These are phyloP conservation scores for Drosophila simulans DNA, from an alignment of 1,140 invertebrate genomes.

Conservation along the genomic window DNA sequence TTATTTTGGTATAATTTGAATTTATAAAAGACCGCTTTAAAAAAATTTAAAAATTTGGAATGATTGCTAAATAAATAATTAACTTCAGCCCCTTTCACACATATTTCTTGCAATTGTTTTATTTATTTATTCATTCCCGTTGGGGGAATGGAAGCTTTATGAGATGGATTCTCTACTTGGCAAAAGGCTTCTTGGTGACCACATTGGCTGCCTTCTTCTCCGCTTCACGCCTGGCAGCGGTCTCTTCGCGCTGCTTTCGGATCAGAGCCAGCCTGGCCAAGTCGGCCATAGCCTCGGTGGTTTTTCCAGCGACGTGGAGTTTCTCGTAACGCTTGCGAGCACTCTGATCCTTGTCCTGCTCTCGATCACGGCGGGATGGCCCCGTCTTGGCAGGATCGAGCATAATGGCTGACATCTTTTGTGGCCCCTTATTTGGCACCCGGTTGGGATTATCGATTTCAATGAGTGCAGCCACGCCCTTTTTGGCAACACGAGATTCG, in stretches of 20 bases:
- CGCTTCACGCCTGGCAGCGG: constrained; percentile 93
- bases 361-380: constrained; percentile 91
- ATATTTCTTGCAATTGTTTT: too few relatives aligned
- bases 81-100: too few relatives aligned
- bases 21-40: constrained; percentile 63
- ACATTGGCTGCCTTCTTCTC: constrained; percentile 88
- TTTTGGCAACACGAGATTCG: constrained; percentile 89
- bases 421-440: constrained; percentile 91
- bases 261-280: constrained; percentile 95
- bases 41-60: constrained; percentile 41
- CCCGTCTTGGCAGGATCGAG: constrained; percentile 88
- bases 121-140: background rate
- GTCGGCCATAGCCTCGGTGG: constrained; percentile 97
- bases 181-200: constrained; percentile 42
- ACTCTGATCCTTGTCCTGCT: constrained; percentile 96
- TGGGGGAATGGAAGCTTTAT: background rate
- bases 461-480: constrained; percentile 95
- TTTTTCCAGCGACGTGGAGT: constrained; percentile 96
- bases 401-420: constrained; percentile 87
- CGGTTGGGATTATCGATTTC: constrained; percentile 98
- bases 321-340: constrained; percentile 95
- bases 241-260: constrained; percentile 96
- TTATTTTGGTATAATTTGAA: constrained; percentile 64
- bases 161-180: constrained; percentile 40
- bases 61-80: background rate